Percentiles rank a stretch among this genome's conserved stretches.
These are phyloP conservation scores for Genyomyrus donnyi DNA, from an alignment of 2,113 vertebrate species.

Conservation along the genomic window DNA sequence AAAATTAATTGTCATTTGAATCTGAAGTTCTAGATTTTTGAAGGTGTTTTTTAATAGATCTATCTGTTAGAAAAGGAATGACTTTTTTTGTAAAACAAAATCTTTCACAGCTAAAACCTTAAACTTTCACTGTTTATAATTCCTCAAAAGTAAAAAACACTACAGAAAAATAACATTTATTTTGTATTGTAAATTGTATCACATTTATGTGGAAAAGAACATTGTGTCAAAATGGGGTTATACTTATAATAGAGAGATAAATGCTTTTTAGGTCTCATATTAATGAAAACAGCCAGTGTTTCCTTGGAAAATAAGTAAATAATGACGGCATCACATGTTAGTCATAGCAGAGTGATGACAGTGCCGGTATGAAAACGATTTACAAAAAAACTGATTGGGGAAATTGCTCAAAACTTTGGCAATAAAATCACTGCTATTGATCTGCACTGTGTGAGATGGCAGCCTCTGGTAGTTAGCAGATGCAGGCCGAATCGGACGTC, in stretches of 20 bases:
- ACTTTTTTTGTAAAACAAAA: background rate
- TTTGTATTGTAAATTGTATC: background rate
- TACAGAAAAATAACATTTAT: background rate
- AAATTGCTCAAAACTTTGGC: background rate
- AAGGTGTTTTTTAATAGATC: background rate
- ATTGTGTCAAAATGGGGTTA: background rate
- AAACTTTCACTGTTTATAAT: background rate
- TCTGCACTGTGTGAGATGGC: background rate
- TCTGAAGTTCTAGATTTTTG: background rate
- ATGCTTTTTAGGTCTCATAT: background rate
- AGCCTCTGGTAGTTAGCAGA: background rate
- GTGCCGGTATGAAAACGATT: background rate
- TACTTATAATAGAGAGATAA: background rate
- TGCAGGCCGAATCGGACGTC: background rate
- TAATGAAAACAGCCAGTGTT: background rate
- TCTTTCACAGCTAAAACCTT: background rate
- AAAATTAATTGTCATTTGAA: background rate
- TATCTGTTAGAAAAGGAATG: background rate
- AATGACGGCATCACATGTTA: background rate
- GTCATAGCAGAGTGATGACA: background rate
- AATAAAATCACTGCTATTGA: background rate
- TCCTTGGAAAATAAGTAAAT: background rate
- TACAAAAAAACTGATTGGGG: background rate
- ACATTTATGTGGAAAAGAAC: background rate
- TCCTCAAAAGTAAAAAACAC: background rate